Base-by-base conservation (phyloP, 1,140 invertebrate species). In the Drosophila hydei region DNA sequence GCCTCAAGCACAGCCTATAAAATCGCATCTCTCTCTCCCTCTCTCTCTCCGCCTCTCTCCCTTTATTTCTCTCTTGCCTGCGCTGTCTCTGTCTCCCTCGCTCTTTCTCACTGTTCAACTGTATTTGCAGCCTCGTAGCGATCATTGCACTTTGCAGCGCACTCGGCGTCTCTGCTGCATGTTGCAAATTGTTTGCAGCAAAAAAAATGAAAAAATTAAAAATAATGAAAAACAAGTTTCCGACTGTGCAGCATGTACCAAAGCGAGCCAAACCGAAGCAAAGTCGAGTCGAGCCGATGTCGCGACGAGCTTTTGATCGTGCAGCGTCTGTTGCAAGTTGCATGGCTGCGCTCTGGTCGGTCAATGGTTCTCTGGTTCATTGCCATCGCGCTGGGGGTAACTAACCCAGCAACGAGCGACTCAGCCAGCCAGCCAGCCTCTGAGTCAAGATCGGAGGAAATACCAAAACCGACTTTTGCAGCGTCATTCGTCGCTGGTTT, bases 341-440 rank as follows among this genome's bases (percentile, higher is more conserved):
- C 80, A 77, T 48, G 62, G 72, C 48, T 59, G 23, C 45, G 60
- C 76, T 80, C 81, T 73, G 89, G 74, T 88, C 89, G 89, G 89
- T 90, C 89, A 90, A 83, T 90, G 89, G 89, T 89, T 90, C 89
- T 90, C 84, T 90, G 89, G 89, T 90, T 90, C 89, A 90, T 90
- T 90, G 89, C 89, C 89, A 90, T 90, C 83, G 89, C 74, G 67
- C 75, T 83, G 78, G 89, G 80, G 89, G 89, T 90, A 90, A 90
- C 89, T 89, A 90, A 90, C 89, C 89, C 84, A 89, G 75, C 74
- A 69, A 78, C 64, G 60, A 77, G 61, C 64, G 61, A 76, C 58
- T 19, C 63, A 68, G 52, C 72, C 74, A 76, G 56, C 58, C 63
- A 72, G 50, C 71, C 73, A 75, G 60, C 42, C 42, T 47, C 45